Conservation (phyloP, 2,888 invertebrate genomes). For the Operophtera brumata region DNA sequence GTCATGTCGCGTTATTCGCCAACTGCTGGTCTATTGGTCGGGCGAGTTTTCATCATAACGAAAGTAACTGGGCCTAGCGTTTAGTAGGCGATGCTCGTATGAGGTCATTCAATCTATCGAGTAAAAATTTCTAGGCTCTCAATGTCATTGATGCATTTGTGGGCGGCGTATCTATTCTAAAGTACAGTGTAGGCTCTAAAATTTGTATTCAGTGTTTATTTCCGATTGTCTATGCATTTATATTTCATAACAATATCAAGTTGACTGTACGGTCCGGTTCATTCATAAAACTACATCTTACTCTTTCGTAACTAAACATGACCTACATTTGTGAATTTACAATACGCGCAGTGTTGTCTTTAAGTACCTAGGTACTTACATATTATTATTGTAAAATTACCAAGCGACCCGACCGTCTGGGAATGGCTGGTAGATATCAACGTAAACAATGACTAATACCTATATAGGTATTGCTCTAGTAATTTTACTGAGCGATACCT, state of each 20-base stretch:
- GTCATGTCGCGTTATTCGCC: conserved; percentile 74
- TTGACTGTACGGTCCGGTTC: conserved; percentile 8
- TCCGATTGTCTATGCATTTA: neutral
- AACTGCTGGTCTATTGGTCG: conserved; percentile 61
- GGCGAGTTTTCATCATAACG: conserved; percentile 44
- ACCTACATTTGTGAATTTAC: conserved; percentile 17
- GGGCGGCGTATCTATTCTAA: neutral
- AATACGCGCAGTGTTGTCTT: conserved; percentile 18
- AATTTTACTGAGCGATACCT: conserved; percentile 18
- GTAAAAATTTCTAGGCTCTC: conserved; percentile 25
- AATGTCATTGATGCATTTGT: conserved; percentile 23
- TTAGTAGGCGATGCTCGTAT: conserved; percentile 33
- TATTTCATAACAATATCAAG: neutral
- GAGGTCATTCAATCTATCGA: conserved; percentile 37
- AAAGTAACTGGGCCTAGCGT: conserved; percentile 34
- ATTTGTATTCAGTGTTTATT: neutral
- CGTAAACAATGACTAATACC: conserved; percentile 35
- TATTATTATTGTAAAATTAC: conserved; percentile 11
- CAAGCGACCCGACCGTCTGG: conserved; percentile 8
- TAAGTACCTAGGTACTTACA: too few species aligned
- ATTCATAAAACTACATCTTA: conserved; percentile 22
- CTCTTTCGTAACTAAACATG: conserved; percentile 13
- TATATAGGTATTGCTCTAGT: conserved; percentile 12
- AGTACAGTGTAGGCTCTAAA: neutral
- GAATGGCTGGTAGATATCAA: conserved; percentile 22